These are phyloP conservation scores for Drosophila azteca DNA, from an alignment of 1,140 invertebrate species.

Conservation along the genomic window DNA sequence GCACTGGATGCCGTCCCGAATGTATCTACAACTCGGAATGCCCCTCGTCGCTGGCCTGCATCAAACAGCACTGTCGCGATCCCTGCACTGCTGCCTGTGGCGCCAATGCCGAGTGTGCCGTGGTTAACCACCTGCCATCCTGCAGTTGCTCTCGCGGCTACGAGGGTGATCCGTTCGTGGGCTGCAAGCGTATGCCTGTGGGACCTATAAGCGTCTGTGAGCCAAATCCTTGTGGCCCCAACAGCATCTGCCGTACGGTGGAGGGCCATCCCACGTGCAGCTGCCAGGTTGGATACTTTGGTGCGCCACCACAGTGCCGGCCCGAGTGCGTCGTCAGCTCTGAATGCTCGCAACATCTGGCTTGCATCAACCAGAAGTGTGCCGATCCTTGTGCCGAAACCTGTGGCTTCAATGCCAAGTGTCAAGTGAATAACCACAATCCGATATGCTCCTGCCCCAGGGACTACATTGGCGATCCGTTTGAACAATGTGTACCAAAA, in stretches of 20 bases:
- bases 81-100: conserved; percentile 94
- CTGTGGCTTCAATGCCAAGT: conserved; percentile 91
- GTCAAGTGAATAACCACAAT: conserved; percentile 92
- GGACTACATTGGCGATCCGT: conserved; percentile 91
- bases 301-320: conserved; percentile 90
- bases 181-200: conserved; percentile 86
- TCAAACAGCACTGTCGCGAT: conserved; percentile 93
- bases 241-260: conserved; percentile 89
- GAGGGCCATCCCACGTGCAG: conserved; percentile 91
- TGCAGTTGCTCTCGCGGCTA: conserved; percentile 91
- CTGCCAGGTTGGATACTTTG: conserved; percentile 90
- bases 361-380: conserved; percentile 92
- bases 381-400: conserved; percentile 91
- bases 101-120: conserved; percentile 89
- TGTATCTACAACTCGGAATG: conserved; percentile 92
- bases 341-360: conserved; percentile 89
- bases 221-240: conserved; percentile 91
- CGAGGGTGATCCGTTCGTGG: conserved; percentile 92
- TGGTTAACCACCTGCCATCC: conserved; percentile 91
- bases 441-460: conserved; percentile 92
- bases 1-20: conserved; percentile 90
- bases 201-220: conserved; percentile 88
- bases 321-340: conserved; percentile 92
- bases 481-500: conserved; percentile 89
- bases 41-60: conserved; percentile 90